Evolutionary conservation across 2,888 invertebrate species (phyloP).

Genomic region (Hirtodrosophila cameraria): DNA sequence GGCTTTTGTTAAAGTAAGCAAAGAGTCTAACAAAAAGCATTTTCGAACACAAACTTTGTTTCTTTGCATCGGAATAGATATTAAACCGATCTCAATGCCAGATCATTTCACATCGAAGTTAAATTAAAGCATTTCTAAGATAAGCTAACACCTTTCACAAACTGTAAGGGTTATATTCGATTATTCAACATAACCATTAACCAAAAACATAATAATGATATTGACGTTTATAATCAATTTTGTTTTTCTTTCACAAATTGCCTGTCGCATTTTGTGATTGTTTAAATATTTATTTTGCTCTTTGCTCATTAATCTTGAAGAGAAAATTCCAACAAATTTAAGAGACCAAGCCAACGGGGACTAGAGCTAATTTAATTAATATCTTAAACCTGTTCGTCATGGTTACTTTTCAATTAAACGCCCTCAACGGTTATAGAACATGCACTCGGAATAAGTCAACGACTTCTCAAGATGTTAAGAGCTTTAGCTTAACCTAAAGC

Average conservation of each 20-base stretch:
- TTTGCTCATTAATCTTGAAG: slow-evolving; percentile 13
- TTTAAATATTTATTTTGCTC: neutral
- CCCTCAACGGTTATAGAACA: slow-evolving; percentile 12
- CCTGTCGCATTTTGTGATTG: neutral
- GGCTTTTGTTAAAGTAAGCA: neutral
- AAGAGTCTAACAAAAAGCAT: too few species aligned
- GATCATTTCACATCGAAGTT: too few species aligned
- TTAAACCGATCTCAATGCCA: too few species aligned
- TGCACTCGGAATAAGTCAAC: slow-evolving; percentile 33
- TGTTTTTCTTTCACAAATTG: too few species aligned
- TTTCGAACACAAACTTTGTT: too few species aligned
- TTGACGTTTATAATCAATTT: neutral
- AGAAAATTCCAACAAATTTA: neutral
- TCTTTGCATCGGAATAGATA: too few species aligned
- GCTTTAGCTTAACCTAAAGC: slow-evolving; percentile 15
- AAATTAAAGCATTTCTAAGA: too few species aligned
- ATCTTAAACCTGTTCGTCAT: slow-evolving; percentile 27
- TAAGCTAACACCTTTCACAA: too few species aligned
- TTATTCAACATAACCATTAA: too few species aligned
- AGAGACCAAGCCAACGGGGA: neutral
- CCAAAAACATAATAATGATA: neutral
- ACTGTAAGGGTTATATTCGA: too few species aligned
- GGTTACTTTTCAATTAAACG: slow-evolving; percentile 45
- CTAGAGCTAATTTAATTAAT: slow-evolving; percentile 43
- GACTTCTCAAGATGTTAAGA: slow-evolving; percentile 12